Percentiles rank a stretch among this genome's conserved stretches.
Evolutionary conservation across 2,113 vertebrate species (phyloP).

Genomic region (mouse (Mus musculus)): DNA sequence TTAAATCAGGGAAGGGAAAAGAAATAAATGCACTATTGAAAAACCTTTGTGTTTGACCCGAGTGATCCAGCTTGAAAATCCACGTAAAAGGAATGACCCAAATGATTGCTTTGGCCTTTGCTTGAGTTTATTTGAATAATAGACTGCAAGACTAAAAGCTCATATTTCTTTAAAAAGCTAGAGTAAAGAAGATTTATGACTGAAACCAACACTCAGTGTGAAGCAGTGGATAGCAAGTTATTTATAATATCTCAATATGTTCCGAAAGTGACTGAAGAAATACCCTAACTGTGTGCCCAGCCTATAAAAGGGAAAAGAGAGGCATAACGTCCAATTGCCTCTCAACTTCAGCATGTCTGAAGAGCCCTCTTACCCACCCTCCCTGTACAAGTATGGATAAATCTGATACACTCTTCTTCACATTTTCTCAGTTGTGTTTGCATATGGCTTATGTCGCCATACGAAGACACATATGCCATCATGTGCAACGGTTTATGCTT

Average conservation of each 20-base stretch:
- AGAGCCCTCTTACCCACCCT: not conserved
- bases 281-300: not conserved
- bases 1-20: slow-evolving; percentile 61
- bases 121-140: slow-evolving; percentile 71
- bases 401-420: not conserved
- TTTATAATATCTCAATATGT: slow-evolving; percentile 58
- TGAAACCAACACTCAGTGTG: slow-evolving; percentile 27
- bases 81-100: slow-evolving; percentile 59
- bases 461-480: not conserved
- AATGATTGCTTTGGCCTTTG: slow-evolving; percentile 41
- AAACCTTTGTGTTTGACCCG: slow-evolving; percentile 70
- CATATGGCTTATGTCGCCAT: not conserved
- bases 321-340: not conserved
- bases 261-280: slow-evolving; percentile 34
- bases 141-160: slow-evolving; percentile 50
- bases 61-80: slow-evolving; percentile 60
- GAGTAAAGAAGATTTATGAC: slow-evolving; percentile 68
- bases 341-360: not conserved
- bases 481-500: not conserved
- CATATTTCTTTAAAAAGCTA: slow-evolving; percentile 62
- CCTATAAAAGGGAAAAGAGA: not conserved
- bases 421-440: not conserved
- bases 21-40: slow-evolving; percentile 19
- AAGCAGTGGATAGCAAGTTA: not conserved
- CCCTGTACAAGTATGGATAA: too few relatives aligned